Base-by-base conservation (phyloP, 2,113 vertebrate species). In the Pelecanus crispus region DNA sequence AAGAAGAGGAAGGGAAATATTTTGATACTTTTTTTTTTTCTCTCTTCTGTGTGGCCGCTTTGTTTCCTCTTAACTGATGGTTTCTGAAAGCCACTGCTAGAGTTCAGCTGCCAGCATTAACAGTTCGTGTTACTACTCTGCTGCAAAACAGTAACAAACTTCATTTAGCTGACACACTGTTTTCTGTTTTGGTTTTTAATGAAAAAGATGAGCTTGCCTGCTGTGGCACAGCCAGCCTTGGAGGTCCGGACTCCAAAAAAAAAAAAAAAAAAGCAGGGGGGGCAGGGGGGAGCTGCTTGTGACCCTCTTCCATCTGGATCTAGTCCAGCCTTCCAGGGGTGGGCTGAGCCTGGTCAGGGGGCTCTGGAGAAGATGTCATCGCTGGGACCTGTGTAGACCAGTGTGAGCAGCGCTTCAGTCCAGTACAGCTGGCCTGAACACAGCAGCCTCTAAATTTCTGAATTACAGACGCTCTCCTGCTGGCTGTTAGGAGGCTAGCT, bases 381-480 rank as follows among this genome's bases (percentile, higher is more conserved):
- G 1, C 22, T 24, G 53, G 70, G 32, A 17, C n/a, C 29, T 5
- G 15, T 5, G 28, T 14, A 6, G 38, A 28, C 34, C 14, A 6
- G 26, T 0, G 38, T 29, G 38, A n/a, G 24, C 26, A 11, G 49
- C 2, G 40, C 56, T 45, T 9, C 24, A 10, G 6, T 6, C 29
- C 10, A 3, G 19, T 6, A 4, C 17, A 18, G 53, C 63, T 17
- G 36, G 21, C 53, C 73, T 7, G 32, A 36, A 17, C 32, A 2
- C 10, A 16, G 17, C 34, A 32, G 53, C 73, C 38, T 44, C 45
- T 21, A 1, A 11, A 9, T 45, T 45, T 45, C 18, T 45, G 15
- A 7, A 10, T 25, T 7, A 9, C 1, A 3, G 25, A 1, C 2
- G 2, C 17, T 32, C 32, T 8, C 34, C 4, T 8, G 12, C 38